These are phyloP conservation scores for Anastrepha obliqua DNA, from an alignment of 1,140 invertebrate species.

Conservation along the genomic window DNA sequence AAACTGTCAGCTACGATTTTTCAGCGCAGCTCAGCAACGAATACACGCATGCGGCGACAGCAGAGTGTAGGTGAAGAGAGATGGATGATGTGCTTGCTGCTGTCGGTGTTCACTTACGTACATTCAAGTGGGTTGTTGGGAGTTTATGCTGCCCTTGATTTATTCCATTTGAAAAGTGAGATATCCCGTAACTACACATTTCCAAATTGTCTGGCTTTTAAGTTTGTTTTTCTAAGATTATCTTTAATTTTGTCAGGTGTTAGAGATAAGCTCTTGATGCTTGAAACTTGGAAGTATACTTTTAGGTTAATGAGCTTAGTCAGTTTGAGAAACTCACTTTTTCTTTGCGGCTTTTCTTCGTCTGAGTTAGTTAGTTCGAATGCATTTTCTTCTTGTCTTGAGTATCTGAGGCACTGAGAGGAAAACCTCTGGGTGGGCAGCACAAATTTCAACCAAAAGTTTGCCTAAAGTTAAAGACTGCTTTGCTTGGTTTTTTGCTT, in stretches of 20 bases:
- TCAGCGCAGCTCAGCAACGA: slow-evolving; percentile 1
- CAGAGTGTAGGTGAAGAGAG: background rate
- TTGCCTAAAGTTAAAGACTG: too few species aligned
- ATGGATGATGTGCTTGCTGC: background rate
- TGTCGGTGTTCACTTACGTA: background rate
- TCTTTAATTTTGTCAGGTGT: background rate
- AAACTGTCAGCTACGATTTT: slow-evolving; percentile 59
- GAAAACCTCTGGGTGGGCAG: too few species aligned
- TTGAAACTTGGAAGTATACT: background rate
- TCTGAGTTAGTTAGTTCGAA: too few species aligned
- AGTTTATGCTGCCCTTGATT: background rate
- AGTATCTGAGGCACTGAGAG: too few species aligned
- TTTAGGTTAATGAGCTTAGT: background rate
- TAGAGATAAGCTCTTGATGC: background rate
- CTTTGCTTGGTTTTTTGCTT: too few species aligned
- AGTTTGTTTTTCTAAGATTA: background rate
- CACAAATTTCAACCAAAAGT: too few species aligned
- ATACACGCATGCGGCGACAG: background rate
- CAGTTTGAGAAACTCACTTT: background rate
- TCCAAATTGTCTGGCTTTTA: too few species aligned
- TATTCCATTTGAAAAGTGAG: background rate
- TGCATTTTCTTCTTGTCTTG: too few species aligned
- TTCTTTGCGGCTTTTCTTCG: too few species aligned
- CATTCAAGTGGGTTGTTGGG: background rate
- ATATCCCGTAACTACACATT: too few species aligned